Base-by-base conservation (phyloP, 2,888 invertebrate genomes). In the Thelaira solivaga region DNA sequence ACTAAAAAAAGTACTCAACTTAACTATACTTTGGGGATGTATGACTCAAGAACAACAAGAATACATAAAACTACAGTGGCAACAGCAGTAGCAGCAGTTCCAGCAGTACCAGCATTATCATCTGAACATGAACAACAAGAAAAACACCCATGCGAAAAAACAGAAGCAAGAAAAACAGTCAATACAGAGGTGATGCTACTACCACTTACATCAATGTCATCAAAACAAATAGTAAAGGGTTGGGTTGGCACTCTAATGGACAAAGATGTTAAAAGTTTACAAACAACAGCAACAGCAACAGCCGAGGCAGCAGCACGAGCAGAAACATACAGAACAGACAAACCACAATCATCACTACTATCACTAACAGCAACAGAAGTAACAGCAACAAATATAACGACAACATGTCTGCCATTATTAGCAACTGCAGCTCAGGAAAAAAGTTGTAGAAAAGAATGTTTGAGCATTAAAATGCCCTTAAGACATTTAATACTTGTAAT, bases 401-500 rank as follows among this genome's bases (percentile, higher is more conserved):
- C 31, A 31, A 8, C 45, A 13, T 45, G 10, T 34, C 4, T 18
- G 24, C 41, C 59, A 51, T 41, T 29, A 29, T 6, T 36, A 64
- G 18, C 64, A 47, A 31, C 39, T 31, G 39, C 43, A 57, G 22
- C 51, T 51, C 64, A 29, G 26, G 64, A 45, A 57, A 47, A 65
- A 69, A 53, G 7, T 39, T 74, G 24, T 65, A 53, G 39, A 53
- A 75, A 62, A 61, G 59, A 36, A 45, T 68, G 61, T 49, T 65
- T 24, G 18, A 69, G 22, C 59, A 74, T 65, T 53, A 78, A 78
- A 78, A 74, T 69, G 68, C 74, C 78, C 78, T 47, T 74, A 47
- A 74, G 74, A 78, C 78, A 69, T 64, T 69, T 78, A 69, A 74
- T 78, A 65, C 78, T 78, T 51, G 61, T 69, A 74, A 69, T 78